Evolutionary conservation across 2,797 vertebrate species (phyloP), one percentile per base, ranked within the genome.

Genomic region (Neomorphus geoffroyi): DNA sequence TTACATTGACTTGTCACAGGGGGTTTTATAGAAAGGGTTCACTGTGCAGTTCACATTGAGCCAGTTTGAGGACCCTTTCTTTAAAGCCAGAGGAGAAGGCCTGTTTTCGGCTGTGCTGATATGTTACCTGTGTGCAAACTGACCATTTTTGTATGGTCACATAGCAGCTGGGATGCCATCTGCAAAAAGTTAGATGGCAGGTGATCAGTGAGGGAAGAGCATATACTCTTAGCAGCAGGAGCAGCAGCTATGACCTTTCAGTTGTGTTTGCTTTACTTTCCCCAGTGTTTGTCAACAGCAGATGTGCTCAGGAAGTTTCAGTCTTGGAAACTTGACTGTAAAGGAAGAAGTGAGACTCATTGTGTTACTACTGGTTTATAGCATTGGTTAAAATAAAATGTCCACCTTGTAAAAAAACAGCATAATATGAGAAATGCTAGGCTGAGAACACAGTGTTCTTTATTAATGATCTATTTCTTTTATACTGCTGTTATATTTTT

Each of bases 301-400:
- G 97, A 97, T 97, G 97, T 95, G 97, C 94, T 96, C 96, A 93
- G 96, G 92, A 95, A 97, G 95, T 98, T 98, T 97, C 85, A 33
- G 94, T 96, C 95, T 97, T 97, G 41, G 70, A 85, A 92, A 51
- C 24, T 32, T 28, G 11, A 54, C 37, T 82, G 71, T 32, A 80
- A 78, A 18, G 56, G 56, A 66, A 84, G 26, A 80, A 1, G 2
- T 32, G 32, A 62, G 37, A 21, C 13, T 91, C 28, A 21, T 27
- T 43, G 35, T 81, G 22, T 35, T 71, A 11, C 5, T 87, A 62
- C 39, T 80, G 61, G 71, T 86, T 92, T 89, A 45, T 30, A 79
- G 13, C 28, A 61, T n/a, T 0, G 1, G 45, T 74, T 64, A 22
- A 28, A 2, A 39, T 28, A 54, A 24, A 61, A 64, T 2, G 9